Evolutionary conservation across 2,113 vertebrate species (phyloP).

Genomic region (Cochlearius cochlearius): DNA sequence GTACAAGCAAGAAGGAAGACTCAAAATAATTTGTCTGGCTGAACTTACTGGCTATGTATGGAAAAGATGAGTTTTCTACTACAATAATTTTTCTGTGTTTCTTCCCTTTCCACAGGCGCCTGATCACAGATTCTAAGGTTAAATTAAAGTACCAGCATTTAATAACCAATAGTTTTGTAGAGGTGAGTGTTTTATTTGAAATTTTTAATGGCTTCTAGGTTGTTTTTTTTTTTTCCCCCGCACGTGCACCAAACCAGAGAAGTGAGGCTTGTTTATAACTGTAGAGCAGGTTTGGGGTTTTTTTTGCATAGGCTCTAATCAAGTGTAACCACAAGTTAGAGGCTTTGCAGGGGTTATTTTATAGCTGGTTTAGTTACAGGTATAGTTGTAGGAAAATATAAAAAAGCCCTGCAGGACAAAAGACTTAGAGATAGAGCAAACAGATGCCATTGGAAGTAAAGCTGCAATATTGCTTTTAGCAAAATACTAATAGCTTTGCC

Average conservation of each 20-base stretch:
- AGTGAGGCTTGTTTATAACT: background rate
- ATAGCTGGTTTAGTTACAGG: background rate
- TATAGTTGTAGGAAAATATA: background rate
- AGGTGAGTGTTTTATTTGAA: constrained; percentile 83
- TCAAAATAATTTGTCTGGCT: background rate
- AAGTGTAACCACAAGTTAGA: background rate
- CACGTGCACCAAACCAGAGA: rapidly evolving
- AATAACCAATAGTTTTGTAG: constrained; percentile 99
- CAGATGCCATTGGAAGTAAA: background rate
- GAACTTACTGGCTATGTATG: background rate
- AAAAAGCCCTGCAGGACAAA: background rate
- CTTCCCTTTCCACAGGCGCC: constrained; percentile 80
- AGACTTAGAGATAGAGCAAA: background rate
- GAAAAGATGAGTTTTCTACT: background rate
- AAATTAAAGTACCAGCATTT: constrained; percentile 99
- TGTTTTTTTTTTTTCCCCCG: background rate
- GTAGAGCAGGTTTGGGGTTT: background rate
- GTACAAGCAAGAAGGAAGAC: background rate
- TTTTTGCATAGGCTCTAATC: background rate
- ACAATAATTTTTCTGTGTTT: constrained; percentile 52
- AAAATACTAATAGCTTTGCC: background rate
- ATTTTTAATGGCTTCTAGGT: background rate
- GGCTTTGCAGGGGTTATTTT: background rate
- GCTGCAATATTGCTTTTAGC: background rate
- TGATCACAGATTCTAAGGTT: constrained; percentile 99